Evolutionary conservation across 2,797 vertebrate genomes (phyloP), one percentile per base, ranked within the genome.

Genomic region (Tokudaia muenninki): DNA sequence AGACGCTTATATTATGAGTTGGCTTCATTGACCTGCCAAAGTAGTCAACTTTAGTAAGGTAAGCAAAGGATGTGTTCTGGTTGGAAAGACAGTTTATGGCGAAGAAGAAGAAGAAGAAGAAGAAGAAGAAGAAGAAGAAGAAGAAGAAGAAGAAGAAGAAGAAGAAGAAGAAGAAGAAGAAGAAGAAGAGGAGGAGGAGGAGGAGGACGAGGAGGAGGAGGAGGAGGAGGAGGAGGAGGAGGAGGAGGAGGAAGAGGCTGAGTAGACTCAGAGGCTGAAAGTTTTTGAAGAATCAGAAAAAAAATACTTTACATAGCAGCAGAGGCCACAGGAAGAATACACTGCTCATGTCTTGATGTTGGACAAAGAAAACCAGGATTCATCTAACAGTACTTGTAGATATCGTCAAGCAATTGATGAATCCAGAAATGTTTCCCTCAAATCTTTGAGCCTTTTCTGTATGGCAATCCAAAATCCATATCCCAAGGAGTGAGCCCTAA

Each of bases 371-470:
- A 82, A 34, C 41, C 52, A 67, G 26, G 7, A 31, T 0, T 9
- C 2, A 2, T 41, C 61, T 0, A 4, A 24, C 37, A 0, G 24
- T 74, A 87, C 8, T 1, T 21, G 50, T 9, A 31, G 26, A 19
- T 12, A 44, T 6, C 6, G 8, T 24, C 1, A 59, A 22, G 26
- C 4, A 6, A 52, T 47, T 47, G 2, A 6, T 0, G 5, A 22
- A 34, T 2, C 74, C n/a, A 10, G 52, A 31, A 50, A 59, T 3
- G 0, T 6, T 6, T 34, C 47, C 47, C 67, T 57, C 12, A 26
- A 41, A 29, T 26, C 16, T 59, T 12, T 55, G 8, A 79, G 63
- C 31, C 3, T 50, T 22, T 26, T 72, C 31, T 84, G 8, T 37
- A 24, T 59, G 7, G 31, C 34, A 82, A 81, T 41, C 6, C 13